Evolutionary conservation across 2,888 invertebrate genomes (phyloP), one percentile per base, ranked within the genome.

Genomic region (Fragum sueziense): DNA sequence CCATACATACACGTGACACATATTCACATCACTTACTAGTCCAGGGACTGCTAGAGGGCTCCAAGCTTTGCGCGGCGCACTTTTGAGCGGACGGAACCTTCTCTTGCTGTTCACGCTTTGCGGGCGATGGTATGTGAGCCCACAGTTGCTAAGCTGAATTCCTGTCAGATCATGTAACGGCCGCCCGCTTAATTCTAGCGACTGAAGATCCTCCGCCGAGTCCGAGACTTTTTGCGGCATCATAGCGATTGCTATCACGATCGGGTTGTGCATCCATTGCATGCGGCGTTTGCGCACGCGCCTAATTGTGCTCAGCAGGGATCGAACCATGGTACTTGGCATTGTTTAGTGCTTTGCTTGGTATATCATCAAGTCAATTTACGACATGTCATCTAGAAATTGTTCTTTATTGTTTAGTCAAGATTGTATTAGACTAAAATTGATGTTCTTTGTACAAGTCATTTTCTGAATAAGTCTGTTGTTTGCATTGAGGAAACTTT

Each of bases 181-280:
- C 41, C 65, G 65, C 41, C 65, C 65, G 41, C 65, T 65, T 65
- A 65, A 65, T 29, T 62, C 62, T 17, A 62, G 29, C 6, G 33
- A 33, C 20, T 33, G 22, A 17, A 65, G 22, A 14, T 65, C 65
- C 7, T 31, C 65, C 7, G 4, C 9, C 7, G 65, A 65, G n/a
- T 65, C 41, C 22, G 37, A 17, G 22, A 65, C 9, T 25, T 41
- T 65, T 11, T 33, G 41, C 6, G 37, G 52, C 70, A 70, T 52
- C 52, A 52, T 51, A 29, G 69, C 70, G 27, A 80, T n/a, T 11
- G 74, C 70, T 22, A 80, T 27, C 17, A 80, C 41, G 0, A 80
- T 67, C 17, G 80, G 80, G 54, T 80, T 80, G 59, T 76, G 74
- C 29, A 76, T 25, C 76, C 76, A 80, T 9, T 70, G 61, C 47